These are phyloP conservation scores for Eulemur rubriventer DNA, from an alignment of 2,797 vertebrate genomes.

Conservation along the genomic window DNA sequence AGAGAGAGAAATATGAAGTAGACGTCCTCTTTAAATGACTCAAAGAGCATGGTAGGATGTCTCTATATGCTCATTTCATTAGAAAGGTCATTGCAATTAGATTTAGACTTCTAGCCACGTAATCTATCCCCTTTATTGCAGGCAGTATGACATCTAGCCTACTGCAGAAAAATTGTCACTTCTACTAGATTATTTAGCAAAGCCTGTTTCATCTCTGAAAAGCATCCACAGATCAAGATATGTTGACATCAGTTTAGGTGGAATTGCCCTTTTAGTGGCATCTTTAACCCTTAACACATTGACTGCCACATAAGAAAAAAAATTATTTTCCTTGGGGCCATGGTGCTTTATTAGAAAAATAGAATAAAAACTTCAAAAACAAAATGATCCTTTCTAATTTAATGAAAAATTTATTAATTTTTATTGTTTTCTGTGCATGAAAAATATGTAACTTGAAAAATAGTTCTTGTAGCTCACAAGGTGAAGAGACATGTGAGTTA, in stretches of 20 bases:
- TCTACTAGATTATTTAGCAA: background rate
- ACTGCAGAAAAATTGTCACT: background rate
- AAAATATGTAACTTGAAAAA: no score
- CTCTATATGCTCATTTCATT: background rate
- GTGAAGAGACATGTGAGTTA: no score
- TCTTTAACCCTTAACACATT: background rate
- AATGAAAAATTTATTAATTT: no score
- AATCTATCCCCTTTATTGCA: background rate
- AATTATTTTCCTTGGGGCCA: no score
- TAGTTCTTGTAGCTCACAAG: no score
- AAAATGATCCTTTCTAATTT: no score
- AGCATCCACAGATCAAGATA: background rate
- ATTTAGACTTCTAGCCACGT: background rate
- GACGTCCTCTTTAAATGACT: constrained; percentile 17
- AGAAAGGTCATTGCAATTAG: background rate
- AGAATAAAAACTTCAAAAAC: no score
- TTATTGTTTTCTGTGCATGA: no score
- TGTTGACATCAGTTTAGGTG: background rate
- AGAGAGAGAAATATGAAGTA: background rate
- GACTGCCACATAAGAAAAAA: no score
- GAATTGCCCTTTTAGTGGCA: background rate
- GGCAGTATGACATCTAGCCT: background rate
- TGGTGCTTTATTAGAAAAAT: no score
- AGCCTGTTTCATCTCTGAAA: background rate
- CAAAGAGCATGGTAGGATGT: background rate